Evolutionary conservation across 1,140 invertebrate species (phyloP).

Genomic region (Drosophila nikananu): DNA sequence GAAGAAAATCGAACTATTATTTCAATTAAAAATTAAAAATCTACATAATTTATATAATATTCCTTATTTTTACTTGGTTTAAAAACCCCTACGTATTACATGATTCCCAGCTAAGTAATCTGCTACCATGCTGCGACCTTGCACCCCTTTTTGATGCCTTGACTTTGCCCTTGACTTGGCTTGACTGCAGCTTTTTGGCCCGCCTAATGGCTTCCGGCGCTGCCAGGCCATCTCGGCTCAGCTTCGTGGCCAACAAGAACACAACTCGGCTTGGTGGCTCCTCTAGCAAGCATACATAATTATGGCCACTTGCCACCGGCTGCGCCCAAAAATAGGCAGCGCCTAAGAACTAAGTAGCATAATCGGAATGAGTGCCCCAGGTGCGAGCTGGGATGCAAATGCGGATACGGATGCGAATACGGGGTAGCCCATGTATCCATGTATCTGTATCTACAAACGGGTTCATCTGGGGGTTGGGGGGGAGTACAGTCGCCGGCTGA

Average conservation of each 20-base stretch:
- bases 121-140: conserved; percentile 5
- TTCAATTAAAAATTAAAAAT: background rate
- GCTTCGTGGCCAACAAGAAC: conserved; percentile 1
- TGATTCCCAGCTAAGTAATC: background rate
- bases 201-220: conserved; percentile 40
- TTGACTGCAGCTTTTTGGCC: conserved; percentile 39
- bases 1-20: background rate
- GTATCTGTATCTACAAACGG: conserved; percentile 11
- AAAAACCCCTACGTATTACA: background rate
- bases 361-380: conserved; percentile 19
- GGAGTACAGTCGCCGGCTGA: conserved; percentile 12
- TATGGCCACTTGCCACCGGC: conserved; percentile 5
- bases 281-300: conserved; percentile 8
- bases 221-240: conserved; percentile 7
- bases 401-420: background rate
- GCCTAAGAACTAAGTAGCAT: background rate
- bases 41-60: background rate
- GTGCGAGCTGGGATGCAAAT: background rate
- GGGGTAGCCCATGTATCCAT: background rate
- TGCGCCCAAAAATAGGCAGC: conserved; percentile 45
- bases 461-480: conserved; percentile 8
- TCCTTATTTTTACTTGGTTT: background rate
- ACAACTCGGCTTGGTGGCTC: conserved; percentile 1
- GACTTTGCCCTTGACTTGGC: conserved; percentile 62
- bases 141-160: conserved; percentile 30